phyloP scores from a whole-genome alignment of 2,888 invertebrate species.

The Tiliacea citrago region DNA sequence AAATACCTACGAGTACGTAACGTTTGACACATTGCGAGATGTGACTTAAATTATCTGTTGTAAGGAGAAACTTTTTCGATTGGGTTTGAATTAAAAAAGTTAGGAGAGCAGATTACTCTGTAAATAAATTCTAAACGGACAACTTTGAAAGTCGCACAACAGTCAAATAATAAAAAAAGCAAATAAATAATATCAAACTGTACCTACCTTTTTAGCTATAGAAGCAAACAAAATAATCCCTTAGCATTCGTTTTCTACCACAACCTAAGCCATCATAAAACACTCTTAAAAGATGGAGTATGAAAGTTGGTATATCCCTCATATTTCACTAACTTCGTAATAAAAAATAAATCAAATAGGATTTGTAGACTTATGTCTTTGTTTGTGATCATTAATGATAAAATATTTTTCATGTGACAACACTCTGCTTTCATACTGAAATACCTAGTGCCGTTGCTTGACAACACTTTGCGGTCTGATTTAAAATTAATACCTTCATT shows the following conservation, averaged over 20 bases:
- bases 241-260: slow-evolving; percentile 10
- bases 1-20: too few species aligned
- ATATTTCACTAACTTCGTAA: slow-evolving; percentile 18
- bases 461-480: not conserved
- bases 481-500: not conserved
- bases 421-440: not conserved
- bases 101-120: slow-evolving; percentile 8
- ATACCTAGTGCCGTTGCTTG: too few species aligned
- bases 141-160: slow-evolving; percentile 25
- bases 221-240: not conserved
- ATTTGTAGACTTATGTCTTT: slow-evolving; percentile 27
- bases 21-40: slow-evolving; percentile 12
- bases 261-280: not conserved
- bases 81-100: slow-evolving; percentile 37
- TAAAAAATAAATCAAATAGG: slow-evolving; percentile 42
- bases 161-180: not conserved
- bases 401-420: slow-evolving; percentile 8
- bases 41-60: slow-evolving; percentile 30
- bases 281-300: not conserved
- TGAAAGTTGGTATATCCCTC: not conserved
- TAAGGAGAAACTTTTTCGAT: slow-evolving; percentile 20
- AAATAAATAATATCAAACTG: not conserved
- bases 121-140: slow-evolving; percentile 18
- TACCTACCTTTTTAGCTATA: not conserved
- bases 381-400: too few species aligned